Evolutionary conservation across 2,113 vertebrate genomes (phyloP).

Genomic region (Tetrao urogallus): DNA sequence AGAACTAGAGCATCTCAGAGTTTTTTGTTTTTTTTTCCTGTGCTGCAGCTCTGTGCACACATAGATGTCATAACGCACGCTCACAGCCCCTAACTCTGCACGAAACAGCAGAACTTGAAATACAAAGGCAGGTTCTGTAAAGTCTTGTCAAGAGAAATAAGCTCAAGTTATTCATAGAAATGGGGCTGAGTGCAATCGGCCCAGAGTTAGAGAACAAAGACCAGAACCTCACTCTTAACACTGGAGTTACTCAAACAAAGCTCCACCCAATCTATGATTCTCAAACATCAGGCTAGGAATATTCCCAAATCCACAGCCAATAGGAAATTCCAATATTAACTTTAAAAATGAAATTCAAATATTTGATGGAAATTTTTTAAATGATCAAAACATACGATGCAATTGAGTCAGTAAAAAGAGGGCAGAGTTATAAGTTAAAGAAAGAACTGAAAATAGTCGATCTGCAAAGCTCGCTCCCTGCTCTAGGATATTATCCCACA

Average conservation of each 20-base stretch:
- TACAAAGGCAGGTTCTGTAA: neutral
- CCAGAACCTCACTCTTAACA: neutral
- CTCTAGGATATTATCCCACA: neutral
- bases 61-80: accelerated
- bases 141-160: neutral
- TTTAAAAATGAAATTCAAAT: neutral
- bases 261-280: neutral
- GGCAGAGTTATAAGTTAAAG: neutral
- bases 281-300: neutral
- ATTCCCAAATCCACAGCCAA: neutral
- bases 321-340: neutral
- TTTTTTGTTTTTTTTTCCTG: neutral
- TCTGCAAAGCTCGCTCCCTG: neutral
- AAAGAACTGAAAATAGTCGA: neutral
- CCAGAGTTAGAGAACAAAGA: neutral
- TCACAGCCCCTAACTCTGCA: neutral
- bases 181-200: neutral
- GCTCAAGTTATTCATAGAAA: neutral
- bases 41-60: neutral
- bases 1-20: neutral
- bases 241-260: neutral
- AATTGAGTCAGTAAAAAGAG: neutral
- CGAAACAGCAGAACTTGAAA: neutral
- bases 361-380: neutral
- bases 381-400: neutral